Evolutionary conservation across 2,888 invertebrate genomes (phyloP), one percentile per base, ranked within the genome.

Genomic region (Ornithoptera alexandrae): DNA sequence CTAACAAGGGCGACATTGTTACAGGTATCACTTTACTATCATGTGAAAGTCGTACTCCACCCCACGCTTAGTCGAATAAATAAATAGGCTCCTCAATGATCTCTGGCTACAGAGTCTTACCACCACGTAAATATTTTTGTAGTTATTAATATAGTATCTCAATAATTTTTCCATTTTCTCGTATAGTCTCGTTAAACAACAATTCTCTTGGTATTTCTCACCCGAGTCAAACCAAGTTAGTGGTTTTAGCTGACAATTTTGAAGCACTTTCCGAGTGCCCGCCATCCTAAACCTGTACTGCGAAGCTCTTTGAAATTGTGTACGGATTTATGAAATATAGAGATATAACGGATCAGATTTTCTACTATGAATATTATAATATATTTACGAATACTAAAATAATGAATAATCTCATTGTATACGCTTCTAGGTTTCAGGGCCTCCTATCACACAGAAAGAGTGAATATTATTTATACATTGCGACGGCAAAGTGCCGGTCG

Each of bases 241-340:
- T 58, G 56, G 30, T 36, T 65, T 58, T 58, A 42, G 65, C 58
- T 65, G 58, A 65, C 58, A 39, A 56, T 58, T 65, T 65, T 46
- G 65, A 58, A 65, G 65, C 42, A 65, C 58, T 65, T 59, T 39
- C 22, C 42, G 65, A 59, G 65, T 58, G 58, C 58, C 58, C 65
- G 56, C 56, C 58, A 42, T 22, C 65, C 15, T 18, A 53, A 5
- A 53, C 53, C 53, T n/a, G 5, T 53, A 12, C 53, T 3, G 53
- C 6, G 53, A 53, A n/a, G 53, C 53, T 53, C 53, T 53, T 17
- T 53, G 53, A 17, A 53, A 53, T 53, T 18, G 15, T n/a, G 53
- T 1, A 17, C n/a, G 15, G 53, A 4, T 53, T 18, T 53, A 39
- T n/a, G 15, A 53, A 17, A 53, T 15, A 18, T 10, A 18, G 53